A percentile compares a stretch with the other conserved stretches of the same genome.
Conservation (phyloP, 1,140 invertebrate species). For the Bombus affinis region DNA sequence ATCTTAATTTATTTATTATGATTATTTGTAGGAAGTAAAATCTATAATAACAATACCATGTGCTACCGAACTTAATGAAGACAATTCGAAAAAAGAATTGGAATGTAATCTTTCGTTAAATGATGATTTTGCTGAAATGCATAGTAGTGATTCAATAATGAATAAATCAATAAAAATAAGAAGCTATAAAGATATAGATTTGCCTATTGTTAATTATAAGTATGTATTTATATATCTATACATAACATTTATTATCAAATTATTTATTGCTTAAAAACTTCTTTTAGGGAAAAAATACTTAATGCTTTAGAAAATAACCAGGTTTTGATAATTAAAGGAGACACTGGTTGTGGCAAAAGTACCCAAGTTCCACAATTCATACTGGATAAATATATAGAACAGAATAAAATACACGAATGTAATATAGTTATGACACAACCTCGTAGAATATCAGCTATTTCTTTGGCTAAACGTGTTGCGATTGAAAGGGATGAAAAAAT, state of each 20-base stretch:
- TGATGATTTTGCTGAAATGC: no score
- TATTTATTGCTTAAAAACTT: background rate
- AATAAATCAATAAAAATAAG: background rate
- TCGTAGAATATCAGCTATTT: conserved; percentile 93
- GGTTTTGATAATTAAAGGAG: conserved; percentile 91
- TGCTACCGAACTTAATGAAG: background rate
- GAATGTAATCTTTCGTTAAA: background rate
- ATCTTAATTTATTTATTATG: conserved; percentile 6
- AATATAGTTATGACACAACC: conserved; percentile 96
- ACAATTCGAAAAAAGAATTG: background rate
- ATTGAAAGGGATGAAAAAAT: conserved; percentile 90
- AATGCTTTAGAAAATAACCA: conserved; percentile 75
- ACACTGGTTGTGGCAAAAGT: conserved; percentile 95
- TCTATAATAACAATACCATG: conserved; percentile 12
- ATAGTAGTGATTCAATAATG: background rate
- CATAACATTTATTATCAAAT: background rate
- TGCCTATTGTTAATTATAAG: conserved; percentile 61
- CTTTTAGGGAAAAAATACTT: conserved; percentile 69
- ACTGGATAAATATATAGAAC: conserved; percentile 86
- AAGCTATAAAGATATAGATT: background rate
- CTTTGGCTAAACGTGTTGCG: conserved; percentile 92
- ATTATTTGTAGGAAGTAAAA: conserved; percentile 55
- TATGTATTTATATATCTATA: conserved; percentile 29
- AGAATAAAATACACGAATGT: conserved; percentile 79
- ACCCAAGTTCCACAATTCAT: conserved; percentile 97